Evolutionary conservation across 2,113 vertebrate genomes (phyloP).

Genomic region (human): GRCh38 chr12:45781001-45781500

Average conservation of each 20-base stretch:
- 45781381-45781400: not conserved
- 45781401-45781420: not conserved
- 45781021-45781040: not conserved
- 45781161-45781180: not conserved
- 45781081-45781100: not conserved
- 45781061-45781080: not conserved
- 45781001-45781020: not conserved
- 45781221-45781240: not conserved
- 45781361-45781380: not conserved
- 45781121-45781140: not conserved
- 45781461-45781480: not conserved
- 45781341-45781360: not conserved
- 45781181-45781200: not conserved
- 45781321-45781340: not conserved
- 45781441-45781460: constrained; percentile 22
- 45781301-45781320: not conserved
- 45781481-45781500: not conserved
- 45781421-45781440: not conserved
- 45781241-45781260: not conserved
- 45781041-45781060: not conserved
- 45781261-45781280: not conserved
- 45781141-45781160: not conserved
- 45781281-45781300: not conserved
- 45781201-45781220: not conserved
- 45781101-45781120: not conserved